These are phyloP conservation scores for Eristalis intricaria DNA, from an alignment of 2,888 invertebrate genomes.

Conservation along the genomic window DNA sequence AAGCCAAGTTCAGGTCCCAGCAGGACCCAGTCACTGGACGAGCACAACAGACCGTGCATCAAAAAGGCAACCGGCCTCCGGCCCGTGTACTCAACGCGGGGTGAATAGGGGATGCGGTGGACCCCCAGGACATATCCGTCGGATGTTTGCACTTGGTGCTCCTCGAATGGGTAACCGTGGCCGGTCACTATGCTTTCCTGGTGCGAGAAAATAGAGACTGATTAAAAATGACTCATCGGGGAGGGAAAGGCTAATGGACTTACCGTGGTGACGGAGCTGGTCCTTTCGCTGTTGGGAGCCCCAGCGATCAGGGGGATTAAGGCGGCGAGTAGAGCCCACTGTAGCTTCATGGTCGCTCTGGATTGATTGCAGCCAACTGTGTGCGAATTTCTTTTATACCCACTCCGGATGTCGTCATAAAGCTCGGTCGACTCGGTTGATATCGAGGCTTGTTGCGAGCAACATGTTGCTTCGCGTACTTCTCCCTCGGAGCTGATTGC, in stretches of 20 bases:
- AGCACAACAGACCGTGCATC: conserved; percentile 77
- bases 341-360: conserved; percentile 25
- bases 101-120: conserved; percentile 77
- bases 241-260: background rate
- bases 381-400: conserved; percentile 43
- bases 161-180: conserved; percentile 78
- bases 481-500: background rate
- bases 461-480: background rate
- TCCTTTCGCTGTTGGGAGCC: conserved; percentile 30
- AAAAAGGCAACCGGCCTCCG: conserved; percentile 75
- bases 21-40: conserved; percentile 77
- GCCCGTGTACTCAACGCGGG: conserved; percentile 53
- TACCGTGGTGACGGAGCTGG: conserved; percentile 76
- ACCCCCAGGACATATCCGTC: conserved; percentile 77
- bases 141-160: conserved; percentile 83
- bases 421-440: background rate
- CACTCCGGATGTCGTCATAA: background rate
- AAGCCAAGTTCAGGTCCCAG: conserved; percentile 74
- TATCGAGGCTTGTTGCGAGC: background rate
- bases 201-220: background rate
- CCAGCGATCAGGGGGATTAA: conserved; percentile 26
- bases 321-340: conserved; percentile 11
- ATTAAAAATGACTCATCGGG: conserved; percentile 30
- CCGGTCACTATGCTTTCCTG: conserved; percentile 50
- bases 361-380: background rate